Percentiles rank a stretch among this genome's conserved stretches.
These are phyloP conservation scores for Periparus ater DNA, from an alignment of 2,797 vertebrate species.

Conservation along the genomic window DNA sequence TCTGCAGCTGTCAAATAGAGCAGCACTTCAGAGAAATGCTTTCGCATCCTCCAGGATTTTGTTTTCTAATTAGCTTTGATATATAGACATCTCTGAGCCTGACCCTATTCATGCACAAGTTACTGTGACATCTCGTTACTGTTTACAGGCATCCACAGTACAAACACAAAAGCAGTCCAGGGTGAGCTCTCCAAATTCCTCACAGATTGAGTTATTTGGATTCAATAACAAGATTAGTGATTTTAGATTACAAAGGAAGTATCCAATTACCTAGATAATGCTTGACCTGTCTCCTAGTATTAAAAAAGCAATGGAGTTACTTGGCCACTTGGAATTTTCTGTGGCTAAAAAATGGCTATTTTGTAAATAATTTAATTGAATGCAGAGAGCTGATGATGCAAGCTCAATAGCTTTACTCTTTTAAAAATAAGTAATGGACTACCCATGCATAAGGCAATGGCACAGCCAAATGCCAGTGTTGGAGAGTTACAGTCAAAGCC, in stretches of 20 bases:
- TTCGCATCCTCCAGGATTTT: background rate
- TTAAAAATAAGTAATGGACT: background rate
- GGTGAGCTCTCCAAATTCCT: background rate
- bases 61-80: conserved; percentile 26
- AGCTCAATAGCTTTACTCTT: background rate
- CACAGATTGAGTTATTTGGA: background rate
- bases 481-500: background rate
- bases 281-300: background rate
- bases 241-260: background rate
- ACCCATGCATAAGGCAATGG: background rate
- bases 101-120: background rate
- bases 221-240: background rate
- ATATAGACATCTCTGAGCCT: background rate
- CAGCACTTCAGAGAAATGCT: background rate
- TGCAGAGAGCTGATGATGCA: background rate
- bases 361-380: background rate
- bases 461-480: background rate
- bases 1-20: background rate
- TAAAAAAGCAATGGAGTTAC: background rate
- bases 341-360: background rate
- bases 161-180: background rate
- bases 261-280: background rate
- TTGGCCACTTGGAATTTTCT: background rate
- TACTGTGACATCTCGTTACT: background rate
- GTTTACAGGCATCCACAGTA: background rate